Evolutionary conservation across 1,140 invertebrate species (phyloP), one percentile per base, ranked within the genome.

Genomic region (Neodiprion fabricii): DNA sequence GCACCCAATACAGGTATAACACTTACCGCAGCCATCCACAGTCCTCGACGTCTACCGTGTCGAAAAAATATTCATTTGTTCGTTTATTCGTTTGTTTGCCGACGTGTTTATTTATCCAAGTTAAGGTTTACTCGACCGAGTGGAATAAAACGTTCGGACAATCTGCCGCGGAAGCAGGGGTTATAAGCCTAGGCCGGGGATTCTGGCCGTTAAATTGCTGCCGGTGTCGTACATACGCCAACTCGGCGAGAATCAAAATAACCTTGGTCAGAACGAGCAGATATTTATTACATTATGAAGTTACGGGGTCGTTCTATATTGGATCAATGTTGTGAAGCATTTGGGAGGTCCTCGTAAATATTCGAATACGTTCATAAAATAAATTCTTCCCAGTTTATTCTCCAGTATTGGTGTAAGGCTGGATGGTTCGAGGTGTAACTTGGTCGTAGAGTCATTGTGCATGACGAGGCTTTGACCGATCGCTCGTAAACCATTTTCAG

Each of bases 401-500:
- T 7, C 67, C 40, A 17, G 28, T 40, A 4, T 5, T 40, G 28
- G 28, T 40, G 28, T 40, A 40, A 40, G 28, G 28, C 28, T 40
- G 28, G 28, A 17, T 61, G 28, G 8, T 61, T 8, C 11, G 78
- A 76, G 76, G 78, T 72, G 76, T 77, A 80, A 75, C 75, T 77
- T 72, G 75, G 77, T 81, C 79, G 67, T 71, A 76, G 78, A 79
- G 76, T 79, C 78, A 78, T 79, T 79, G 78, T 75, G 78, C 74
- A 73, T 83, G 81, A 82, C 82, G 80, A 76, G 82, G 77, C 78
- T 79, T 80, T 83, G 82, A 84, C 80, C 80, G 79, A 84, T 83
- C 78, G 81, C 72, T 78, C 79, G 75, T 83, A 84, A 84, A 84
- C 73, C 82, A 77, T 77, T 69, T 47, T 23, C 72, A 75, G 75